Percentiles rank a stretch among this genome's conserved stretches.
phyloP scores from a whole-genome alignment of 2,797 vertebrate species.

The Falco novaeseelandiae region DNA sequence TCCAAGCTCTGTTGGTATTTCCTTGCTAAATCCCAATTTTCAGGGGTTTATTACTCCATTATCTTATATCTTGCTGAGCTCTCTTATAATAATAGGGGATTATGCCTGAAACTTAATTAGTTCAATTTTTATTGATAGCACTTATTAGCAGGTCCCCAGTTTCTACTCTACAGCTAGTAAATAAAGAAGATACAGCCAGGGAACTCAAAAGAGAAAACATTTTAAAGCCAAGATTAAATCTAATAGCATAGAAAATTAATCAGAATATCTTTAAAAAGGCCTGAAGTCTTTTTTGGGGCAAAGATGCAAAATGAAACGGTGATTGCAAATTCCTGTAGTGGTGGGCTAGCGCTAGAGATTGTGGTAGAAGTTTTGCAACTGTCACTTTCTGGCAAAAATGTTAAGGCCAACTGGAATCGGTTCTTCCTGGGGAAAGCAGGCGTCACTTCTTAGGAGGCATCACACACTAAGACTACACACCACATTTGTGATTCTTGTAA shows the following conservation, averaged over 20 bases:
- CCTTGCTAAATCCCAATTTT: constrained; percentile 33
- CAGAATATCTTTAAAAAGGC: not conserved
- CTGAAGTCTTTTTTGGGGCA: not conserved
- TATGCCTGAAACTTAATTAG: constrained; percentile 56
- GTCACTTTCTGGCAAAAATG: not conserved
- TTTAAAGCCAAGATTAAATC: not conserved
- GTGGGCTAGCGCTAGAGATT: not conserved
- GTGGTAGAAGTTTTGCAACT: not conserved
- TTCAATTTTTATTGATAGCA: constrained; percentile 36
- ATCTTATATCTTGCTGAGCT: constrained; percentile 18
- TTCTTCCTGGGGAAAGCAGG: not conserved
- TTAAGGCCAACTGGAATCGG: not conserved
- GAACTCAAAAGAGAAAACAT: not conserved
- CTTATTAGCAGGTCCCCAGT: not conserved
- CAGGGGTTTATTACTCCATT: constrained; percentile 49
- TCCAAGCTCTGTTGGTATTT: constrained; percentile 26
- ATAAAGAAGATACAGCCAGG: not conserved
- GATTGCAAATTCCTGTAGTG: not conserved
- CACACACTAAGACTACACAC: not conserved
- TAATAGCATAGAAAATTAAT: not conserved
- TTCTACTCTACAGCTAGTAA: not conserved
- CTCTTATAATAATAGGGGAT: constrained; percentile 26
- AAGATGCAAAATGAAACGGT: not conserved
- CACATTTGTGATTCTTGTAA: not conserved
- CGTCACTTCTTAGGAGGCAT: not conserved